Evolutionary conservation across 2,888 invertebrate species (phyloP), one percentile per base, ranked within the genome.

Genomic region (Drosophila paranaensis): DNA sequence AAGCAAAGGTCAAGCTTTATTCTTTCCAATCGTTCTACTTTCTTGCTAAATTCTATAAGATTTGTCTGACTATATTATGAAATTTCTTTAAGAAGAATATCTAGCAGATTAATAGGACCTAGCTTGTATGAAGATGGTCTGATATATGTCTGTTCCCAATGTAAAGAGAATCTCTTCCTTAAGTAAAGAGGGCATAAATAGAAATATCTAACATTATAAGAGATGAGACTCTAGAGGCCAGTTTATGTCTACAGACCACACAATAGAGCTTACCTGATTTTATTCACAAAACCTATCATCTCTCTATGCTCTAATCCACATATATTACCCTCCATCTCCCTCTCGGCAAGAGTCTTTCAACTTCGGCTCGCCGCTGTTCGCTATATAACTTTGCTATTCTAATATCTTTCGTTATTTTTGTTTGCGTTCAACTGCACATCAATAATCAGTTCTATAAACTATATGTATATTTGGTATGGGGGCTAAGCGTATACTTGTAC

Each of bases 401-500:
- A 13, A 35, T 42, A 37, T 30, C 30, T 14, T 58, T 10, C 1
- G 33, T 27, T 16, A 13, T 16, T 11, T 42, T 71, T 10, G 51
- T 50, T 56, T 45, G 46, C 45, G 74, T 33, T 20, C 55, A 62
- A 54, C 56, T 68, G 57, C 84, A 65, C 35, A 20, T 16, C 13
- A 45, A 14, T 16, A 51, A 51, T 51, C 2, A 39, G 54, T 54
- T 54, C 27, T 13, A 25, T 39, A 25, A 2, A 20, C 9, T 53
- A 53, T n/a, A 53, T n/a, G 39, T 39, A 61, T 60, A 62, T 43
- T 58, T 46, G 37, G 45, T 37, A 40, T 42, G 57, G 60, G 37
- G 71, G 50, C 55, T 48, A 74, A 43, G 42, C 39, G 64, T 75
- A 61, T 69, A 76, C 46, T 72, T 81, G 86, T 86, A 86, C 90